A percentile compares a stretch with the other conserved stretches of the same genome.
Evolutionary conservation across 2,113 vertebrate species (phyloP).

Genomic region (Thalassoma bifasciatum): DNA sequence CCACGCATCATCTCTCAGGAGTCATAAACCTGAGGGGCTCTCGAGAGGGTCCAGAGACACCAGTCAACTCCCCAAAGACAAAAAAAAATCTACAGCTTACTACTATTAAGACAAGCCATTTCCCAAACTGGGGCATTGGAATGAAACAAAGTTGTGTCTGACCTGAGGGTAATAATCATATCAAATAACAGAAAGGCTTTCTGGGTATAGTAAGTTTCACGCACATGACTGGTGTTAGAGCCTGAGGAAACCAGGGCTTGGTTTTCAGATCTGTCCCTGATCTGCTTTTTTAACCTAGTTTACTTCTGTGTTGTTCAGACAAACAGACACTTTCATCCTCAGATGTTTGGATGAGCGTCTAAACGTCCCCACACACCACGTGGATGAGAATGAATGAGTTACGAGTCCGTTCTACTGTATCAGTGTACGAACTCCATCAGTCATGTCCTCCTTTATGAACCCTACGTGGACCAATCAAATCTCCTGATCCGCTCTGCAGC

Average conservation of each 20-base stretch:
- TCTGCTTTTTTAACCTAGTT: background rate
- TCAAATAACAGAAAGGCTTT: conserved; percentile 2
- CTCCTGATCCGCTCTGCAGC: conserved; percentile 29
- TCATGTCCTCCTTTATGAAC: conserved; percentile 38
- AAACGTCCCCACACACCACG: too few species aligned
- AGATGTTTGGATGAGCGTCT: too few species aligned
- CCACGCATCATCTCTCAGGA: conserved; percentile 26
- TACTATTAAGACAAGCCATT: conserved; percentile 73
- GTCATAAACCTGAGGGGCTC: conserved; percentile 28
- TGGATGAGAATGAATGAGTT: too few species aligned
- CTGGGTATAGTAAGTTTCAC: conserved; percentile 7
- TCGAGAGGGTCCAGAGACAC: conserved; percentile 32
- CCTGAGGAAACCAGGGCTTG: background rate
- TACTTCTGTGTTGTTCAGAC: too few species aligned
- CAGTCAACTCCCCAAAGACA: conserved; percentile 39
- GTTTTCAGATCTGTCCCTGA: background rate
- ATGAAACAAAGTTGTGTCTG: conserved; percentile 53
- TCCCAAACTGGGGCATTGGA: conserved; percentile 75
- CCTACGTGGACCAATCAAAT: conserved; percentile 45
- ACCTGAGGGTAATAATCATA: conserved; percentile 38
- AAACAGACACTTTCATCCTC: too few species aligned
- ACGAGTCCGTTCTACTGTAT: background rate
- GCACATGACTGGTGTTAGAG: background rate
- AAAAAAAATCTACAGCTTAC: conserved; percentile 55
- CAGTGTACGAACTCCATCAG: conserved; percentile 16